Conservation (phyloP, 1,140 invertebrate genomes). For the Chelonus insularis region DNA sequence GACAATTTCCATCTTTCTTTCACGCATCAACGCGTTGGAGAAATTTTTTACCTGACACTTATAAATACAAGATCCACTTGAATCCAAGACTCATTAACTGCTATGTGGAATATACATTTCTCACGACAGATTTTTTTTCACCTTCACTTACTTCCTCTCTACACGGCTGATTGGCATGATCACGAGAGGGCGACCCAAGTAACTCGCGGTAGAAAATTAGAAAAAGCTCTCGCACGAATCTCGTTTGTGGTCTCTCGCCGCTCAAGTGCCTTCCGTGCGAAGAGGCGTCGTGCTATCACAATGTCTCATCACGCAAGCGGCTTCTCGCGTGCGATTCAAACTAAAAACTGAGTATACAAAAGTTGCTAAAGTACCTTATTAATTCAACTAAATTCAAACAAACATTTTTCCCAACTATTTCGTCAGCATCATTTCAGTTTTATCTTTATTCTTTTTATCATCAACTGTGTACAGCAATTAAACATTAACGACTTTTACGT, state of each 20-base stretch:
- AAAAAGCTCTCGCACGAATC: conserved; percentile 18
- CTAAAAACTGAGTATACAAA: not conserved
- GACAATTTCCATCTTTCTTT: not conserved
- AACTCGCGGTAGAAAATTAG: conserved; percentile 3
- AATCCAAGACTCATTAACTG: too few relatives aligned
- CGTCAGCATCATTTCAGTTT: too few relatives aligned
- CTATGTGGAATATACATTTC: too few relatives aligned
- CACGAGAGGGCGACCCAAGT: conserved; percentile 2
- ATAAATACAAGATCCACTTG: too few relatives aligned
- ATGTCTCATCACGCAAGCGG: conserved; percentile 18
- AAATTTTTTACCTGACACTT: too few relatives aligned
- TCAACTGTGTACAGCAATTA: too few relatives aligned
- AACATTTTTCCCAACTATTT: not conserved
- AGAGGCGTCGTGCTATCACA: conserved; percentile 15
- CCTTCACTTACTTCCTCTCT: too few relatives aligned
- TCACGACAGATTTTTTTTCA: too few relatives aligned
- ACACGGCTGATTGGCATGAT: conserved; percentile 1
- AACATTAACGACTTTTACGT: too few relatives aligned
- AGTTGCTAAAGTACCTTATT: not conserved
- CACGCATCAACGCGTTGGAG: not conserved
- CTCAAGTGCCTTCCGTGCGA: conserved; percentile 18
- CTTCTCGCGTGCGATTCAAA: conserved; percentile 10
- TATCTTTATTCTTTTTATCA: too few relatives aligned
- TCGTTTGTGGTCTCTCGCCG: conserved; percentile 13
- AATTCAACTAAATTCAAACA: not conserved